Evolutionary conservation across 2,888 invertebrate genomes (phyloP).

Genomic region (Meteorus colon): DNA sequence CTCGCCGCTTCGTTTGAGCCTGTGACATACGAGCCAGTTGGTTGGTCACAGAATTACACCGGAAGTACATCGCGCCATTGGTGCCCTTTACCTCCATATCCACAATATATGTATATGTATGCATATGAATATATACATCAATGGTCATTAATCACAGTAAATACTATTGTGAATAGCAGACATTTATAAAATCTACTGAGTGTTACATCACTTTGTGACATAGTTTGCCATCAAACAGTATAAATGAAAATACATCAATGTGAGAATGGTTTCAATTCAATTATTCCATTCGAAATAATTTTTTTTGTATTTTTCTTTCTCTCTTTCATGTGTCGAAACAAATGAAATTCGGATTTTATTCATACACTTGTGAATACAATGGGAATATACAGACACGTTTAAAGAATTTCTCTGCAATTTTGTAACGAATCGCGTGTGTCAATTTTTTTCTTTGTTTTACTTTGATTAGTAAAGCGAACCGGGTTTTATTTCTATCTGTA

Average conservation of each 20-base stretch:
- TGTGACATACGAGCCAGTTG: conserved; percentile 71
- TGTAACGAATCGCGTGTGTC: not conserved
- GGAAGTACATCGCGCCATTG: conserved; percentile 61
- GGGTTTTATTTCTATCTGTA: not conserved
- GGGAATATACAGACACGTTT: not conserved
- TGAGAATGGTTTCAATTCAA: not conserved
- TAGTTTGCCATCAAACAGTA: not conserved
- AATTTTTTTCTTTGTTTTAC: not conserved
- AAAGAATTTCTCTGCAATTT: not conserved
- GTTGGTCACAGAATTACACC: conserved; percentile 64
- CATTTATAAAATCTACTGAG: not conserved
- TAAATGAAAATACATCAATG: not conserved
- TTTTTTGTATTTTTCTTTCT: not conserved
- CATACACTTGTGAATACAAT: conserved; percentile 34
- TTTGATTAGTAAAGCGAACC: not conserved
- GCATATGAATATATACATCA: not conserved
- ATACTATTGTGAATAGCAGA: not conserved
- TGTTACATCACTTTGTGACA: not conserved
- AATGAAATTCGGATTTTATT: not conserved
- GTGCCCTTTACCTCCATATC: not conserved
- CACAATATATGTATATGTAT: conserved; percentile 7
- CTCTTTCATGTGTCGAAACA: not conserved
- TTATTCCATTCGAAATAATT: not conserved
- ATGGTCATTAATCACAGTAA: not conserved
- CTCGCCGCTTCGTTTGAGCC: conserved; percentile 72